phyloP scores from a whole-genome alignment of 2,113 vertebrate species.

The Castor canadensis region DNA sequence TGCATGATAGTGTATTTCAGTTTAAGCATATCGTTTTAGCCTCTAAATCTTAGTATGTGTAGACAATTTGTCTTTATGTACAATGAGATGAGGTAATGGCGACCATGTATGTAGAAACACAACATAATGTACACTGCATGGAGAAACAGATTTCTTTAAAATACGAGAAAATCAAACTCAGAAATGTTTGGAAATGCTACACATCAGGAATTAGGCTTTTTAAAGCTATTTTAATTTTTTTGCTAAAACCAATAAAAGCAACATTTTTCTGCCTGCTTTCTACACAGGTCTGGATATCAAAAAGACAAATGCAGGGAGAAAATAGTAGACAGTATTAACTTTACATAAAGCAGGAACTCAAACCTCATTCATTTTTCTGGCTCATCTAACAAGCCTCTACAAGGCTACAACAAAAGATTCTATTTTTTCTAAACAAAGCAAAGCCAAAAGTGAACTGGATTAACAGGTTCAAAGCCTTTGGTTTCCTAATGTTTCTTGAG shows the following conservation, averaged over 20 bases:
- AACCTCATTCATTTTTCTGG: not conserved
- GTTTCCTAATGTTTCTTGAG: not conserved
- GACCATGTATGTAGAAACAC: rapidly evolving
- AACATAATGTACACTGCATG: not conserved
- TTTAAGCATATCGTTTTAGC: not conserved
- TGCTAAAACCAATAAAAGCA: not conserved
- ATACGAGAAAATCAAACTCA: not conserved
- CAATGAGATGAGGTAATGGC: not conserved
- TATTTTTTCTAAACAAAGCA: slow-evolving; percentile 19
- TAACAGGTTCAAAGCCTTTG: slow-evolving; percentile 33
- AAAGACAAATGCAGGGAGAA: slow-evolving; percentile 14
- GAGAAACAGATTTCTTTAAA: not conserved
- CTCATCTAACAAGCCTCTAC: not conserved
- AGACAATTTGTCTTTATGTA: not conserved
- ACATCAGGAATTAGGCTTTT: not conserved
- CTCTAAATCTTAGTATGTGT: not conserved
- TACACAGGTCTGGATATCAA: not conserved
- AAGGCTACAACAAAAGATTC: not conserved
- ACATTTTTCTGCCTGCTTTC: not conserved
- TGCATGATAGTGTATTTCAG: not conserved
- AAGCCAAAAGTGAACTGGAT: slow-evolving; percentile 19
- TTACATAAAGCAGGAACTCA: not conserved
- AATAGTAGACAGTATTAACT: not conserved
- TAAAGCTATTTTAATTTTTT: not conserved
- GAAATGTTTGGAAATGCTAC: not conserved